phyloP scores from a whole-genome alignment of 2,888 invertebrate genomes.

The Orchesellides sinensis region DNA sequence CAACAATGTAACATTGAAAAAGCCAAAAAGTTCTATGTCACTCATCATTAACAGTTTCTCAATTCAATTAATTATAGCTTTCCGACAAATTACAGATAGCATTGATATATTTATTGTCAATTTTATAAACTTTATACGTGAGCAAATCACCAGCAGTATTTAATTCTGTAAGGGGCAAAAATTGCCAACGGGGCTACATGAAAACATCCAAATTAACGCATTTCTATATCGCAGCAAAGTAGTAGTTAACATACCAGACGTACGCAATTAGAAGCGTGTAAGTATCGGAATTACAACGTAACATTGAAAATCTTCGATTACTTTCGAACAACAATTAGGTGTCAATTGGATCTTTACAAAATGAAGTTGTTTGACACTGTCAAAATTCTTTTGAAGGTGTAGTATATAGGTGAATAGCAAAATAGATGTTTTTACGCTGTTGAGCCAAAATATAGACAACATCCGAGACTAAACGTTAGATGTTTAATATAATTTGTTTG shows the following conservation, averaged over 20 bases:
- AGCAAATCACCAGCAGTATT: background rate
- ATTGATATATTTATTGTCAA: background rate
- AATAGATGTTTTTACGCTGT: too few relatives aligned
- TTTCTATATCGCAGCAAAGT: background rate
- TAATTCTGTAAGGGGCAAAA: background rate
- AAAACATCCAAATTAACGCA: background rate
- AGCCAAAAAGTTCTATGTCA: too few relatives aligned
- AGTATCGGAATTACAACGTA: background rate
- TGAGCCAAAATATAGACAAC: too few relatives aligned
- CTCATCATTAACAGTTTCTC: too few relatives aligned
- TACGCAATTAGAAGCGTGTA: background rate
- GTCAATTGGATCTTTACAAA: background rate
- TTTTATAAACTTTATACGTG: conserved; percentile 12
- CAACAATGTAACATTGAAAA: too few relatives aligned
- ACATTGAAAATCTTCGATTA: background rate
- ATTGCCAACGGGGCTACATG: background rate
- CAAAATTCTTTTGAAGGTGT: too few relatives aligned
- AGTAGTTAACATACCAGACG: background rate
- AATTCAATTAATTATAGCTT: too few relatives aligned
- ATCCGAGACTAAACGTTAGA: too few relatives aligned
- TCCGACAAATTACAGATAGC: background rate
- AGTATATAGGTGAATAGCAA: too few relatives aligned
- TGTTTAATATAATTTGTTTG: background rate
- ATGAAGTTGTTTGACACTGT: conserved; percentile 8
- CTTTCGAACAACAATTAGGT: background rate